Conservation (phyloP, 2,113 vertebrate species). For the Coreoperca whiteheadi region DNA sequence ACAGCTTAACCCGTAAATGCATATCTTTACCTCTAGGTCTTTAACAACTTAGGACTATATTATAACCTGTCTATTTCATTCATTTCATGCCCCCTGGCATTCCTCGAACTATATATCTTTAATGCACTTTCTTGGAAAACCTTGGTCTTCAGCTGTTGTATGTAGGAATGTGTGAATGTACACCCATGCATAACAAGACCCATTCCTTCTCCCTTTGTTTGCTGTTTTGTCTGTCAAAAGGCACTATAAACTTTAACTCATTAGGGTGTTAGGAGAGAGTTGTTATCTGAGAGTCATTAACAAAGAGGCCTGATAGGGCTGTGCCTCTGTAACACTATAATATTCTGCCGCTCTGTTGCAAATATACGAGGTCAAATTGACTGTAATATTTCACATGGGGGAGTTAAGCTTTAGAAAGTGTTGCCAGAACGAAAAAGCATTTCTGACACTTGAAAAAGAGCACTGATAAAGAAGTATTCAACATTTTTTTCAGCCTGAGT, state of each 20-base stretch:
- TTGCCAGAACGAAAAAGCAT: constrained; percentile 16
- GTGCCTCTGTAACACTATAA: constrained; percentile 13
- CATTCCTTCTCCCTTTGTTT: constrained; percentile 44
- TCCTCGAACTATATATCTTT: neutral
- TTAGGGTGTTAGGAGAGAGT: constrained; percentile 8
- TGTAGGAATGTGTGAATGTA: no score
- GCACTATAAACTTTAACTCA: constrained; percentile 35
- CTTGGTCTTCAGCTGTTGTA: no score
- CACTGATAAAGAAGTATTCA: constrained; percentile 24
- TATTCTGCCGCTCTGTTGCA: constrained; percentile 25
- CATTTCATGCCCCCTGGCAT: neutral
- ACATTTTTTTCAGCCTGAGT: constrained; percentile 5
- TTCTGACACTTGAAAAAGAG: constrained; percentile 15
- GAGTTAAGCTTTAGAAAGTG: constrained; percentile 14
- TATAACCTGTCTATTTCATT: neutral
- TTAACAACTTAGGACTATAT: neutral
- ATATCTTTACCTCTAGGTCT: neutral
- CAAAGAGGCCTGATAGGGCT: constrained; percentile 17
- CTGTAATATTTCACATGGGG: neutral
- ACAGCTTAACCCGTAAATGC: constrained; percentile 10
- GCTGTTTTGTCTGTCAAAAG: constrained; percentile 52
- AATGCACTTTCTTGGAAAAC: no score
- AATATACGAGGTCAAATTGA: constrained; percentile 24
- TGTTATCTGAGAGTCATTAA: constrained; percentile 38
- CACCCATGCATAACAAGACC: constrained; percentile 7